phyloP scores from a whole-genome alignment of 1,140 invertebrate genomes.

The Panagrolaimus sp. region DNA sequence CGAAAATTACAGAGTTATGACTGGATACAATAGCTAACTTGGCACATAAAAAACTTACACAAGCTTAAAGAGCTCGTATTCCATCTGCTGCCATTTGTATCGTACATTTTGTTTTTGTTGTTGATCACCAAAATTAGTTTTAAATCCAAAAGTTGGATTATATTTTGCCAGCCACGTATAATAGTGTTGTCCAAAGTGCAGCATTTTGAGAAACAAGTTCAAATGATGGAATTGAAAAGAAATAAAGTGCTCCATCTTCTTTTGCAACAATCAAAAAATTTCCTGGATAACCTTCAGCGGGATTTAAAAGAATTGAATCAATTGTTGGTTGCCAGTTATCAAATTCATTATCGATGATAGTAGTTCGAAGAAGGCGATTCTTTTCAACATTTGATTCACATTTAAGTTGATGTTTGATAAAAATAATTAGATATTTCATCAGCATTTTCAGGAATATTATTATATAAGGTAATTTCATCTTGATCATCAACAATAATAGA shows the following conservation, averaged over 20 bases:
- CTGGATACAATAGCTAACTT: not conserved
- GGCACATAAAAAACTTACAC: not conserved
- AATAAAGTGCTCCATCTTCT: not conserved
- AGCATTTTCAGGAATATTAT: not conserved
- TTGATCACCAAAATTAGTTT: too few relatives aligned
- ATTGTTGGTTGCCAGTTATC: not conserved
- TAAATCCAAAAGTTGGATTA: not conserved
- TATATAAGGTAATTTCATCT: not conserved
- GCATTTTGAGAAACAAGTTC: not conserved
- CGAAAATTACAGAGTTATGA: too few relatives aligned
- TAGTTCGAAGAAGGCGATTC: not conserved
- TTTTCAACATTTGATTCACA: slow-evolving; percentile 1
- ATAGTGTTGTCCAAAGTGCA: not conserved
- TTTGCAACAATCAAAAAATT: slow-evolving; percentile 5
- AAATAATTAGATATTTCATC: not conserved
- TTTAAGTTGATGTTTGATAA: not conserved
- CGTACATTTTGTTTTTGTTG: not conserved
- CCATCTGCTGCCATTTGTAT: not conserved
- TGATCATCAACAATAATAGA: not conserved
- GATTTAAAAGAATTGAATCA: not conserved
- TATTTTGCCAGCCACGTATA: not conserved
- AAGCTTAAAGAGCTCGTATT: not conserved
- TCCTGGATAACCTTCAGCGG: not conserved
- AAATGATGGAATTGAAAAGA: not conserved
- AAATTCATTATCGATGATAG: not conserved